Percentiles rank a stretch among this genome's conserved stretches.
Evolutionary conservation across 2,797 vertebrate genomes (phyloP).

Genomic region (Danio albolineatus): DNA sequence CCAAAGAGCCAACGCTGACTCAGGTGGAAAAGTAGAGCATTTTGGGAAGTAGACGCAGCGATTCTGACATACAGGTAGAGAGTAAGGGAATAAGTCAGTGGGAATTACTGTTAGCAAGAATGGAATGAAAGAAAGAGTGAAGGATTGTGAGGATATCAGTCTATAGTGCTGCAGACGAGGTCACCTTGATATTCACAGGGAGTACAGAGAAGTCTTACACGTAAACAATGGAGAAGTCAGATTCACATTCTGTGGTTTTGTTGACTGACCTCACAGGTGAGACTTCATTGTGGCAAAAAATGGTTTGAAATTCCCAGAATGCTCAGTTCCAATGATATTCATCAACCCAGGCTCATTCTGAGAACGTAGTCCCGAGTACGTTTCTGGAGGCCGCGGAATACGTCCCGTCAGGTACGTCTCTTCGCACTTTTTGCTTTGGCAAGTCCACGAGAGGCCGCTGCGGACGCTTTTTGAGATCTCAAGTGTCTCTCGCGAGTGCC

Average conservation of each 20-base stretch:
- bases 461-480: no score
- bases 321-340: neutral
- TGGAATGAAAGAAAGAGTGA: conserved; percentile 8
- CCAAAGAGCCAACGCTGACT: conserved; percentile 25
- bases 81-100: neutral
- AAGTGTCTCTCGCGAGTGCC: no score
- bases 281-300: neutral
- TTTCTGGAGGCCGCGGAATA: no score
- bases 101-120: neutral
- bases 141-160: conserved; percentile 1
- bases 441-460: no score
- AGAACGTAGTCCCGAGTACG: no score
- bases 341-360: no score
- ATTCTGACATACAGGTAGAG: neutral
- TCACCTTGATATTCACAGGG: conserved; percentile 47
- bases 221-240: neutral
- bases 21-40: conserved; percentile 21
- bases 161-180: conserved; percentile 32
- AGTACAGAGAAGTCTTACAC: conserved; percentile 6
- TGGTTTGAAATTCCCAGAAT: neutral
- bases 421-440: no score
- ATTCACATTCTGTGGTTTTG: neutral
- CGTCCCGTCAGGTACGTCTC: no score
- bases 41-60: conserved; percentile 4
- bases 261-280: conserved; percentile 1